phyloP scores from a whole-genome alignment of 2,888 invertebrate genomes.

The Agonum fuliginosum region DNA sequence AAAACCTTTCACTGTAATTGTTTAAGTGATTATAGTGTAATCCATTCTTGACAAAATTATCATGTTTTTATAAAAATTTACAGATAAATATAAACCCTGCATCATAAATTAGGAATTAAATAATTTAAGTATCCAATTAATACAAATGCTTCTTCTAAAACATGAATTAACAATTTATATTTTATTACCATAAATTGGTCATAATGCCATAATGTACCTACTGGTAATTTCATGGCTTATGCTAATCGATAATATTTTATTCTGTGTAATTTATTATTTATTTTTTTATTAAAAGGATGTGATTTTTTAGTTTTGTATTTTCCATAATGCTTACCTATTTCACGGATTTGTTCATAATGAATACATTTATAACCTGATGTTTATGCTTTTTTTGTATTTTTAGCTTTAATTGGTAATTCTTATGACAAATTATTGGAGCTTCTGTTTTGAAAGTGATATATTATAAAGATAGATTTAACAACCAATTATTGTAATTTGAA shows the following conservation, averaged over 20 bases:
- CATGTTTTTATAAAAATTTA: neutral
- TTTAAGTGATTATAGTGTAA: neutral
- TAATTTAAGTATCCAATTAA: too few species aligned
- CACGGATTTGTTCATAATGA: too few species aligned
- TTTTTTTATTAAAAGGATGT: neutral
- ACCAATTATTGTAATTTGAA: neutral
- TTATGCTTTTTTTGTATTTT: neutral
- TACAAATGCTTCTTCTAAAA: neutral
- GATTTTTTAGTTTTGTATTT: neutral
- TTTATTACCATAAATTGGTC: neutral
- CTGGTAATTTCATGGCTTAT: neutral
- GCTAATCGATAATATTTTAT: neutral
- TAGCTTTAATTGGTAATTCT: neutral
- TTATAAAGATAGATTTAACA: neutral
- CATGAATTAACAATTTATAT: neutral
- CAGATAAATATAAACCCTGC: neutral
- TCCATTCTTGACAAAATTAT: constrained; percentile 3
- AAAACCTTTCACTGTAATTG: constrained; percentile 35
- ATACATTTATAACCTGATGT: neutral
- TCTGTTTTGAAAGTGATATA: constrained; percentile 2
- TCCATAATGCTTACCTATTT: too few species aligned
- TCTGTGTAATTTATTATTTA: neutral
- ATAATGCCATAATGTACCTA: neutral
- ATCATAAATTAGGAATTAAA: neutral
- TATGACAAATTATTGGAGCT: neutral